A percentile compares a stretch with the other conserved stretches of the same genome.
Evolutionary conservation across 1,140 invertebrate genomes (phyloP).

Genomic region (Drosophila mayri): DNA sequence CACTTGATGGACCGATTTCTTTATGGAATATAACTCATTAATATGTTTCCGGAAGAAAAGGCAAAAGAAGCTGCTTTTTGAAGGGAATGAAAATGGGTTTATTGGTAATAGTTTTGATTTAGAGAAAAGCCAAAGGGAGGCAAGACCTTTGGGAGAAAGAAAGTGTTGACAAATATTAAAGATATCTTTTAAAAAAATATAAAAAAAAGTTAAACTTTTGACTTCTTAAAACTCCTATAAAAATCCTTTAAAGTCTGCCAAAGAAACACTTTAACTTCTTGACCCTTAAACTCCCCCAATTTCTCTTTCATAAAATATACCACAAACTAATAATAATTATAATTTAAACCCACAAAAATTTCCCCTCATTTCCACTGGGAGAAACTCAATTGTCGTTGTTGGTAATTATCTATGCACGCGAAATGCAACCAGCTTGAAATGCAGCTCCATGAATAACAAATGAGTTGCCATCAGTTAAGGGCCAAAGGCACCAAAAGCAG

Average conservation of each 20-base stretch:
- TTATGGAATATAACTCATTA: constrained; percentile 2
- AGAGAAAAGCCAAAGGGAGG: background rate
- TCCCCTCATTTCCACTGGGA: background rate
- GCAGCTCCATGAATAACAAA: constrained; percentile 60
- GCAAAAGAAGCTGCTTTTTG: background rate
- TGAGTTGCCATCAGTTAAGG: constrained; percentile 33
- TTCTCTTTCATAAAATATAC: background rate
- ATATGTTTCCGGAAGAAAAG: background rate
- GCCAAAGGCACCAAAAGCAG: constrained; percentile 36
- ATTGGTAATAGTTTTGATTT: background rate
- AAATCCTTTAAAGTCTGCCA: background rate
- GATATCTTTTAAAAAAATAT: too few species aligned
- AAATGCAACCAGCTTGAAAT: constrained; percentile 49
- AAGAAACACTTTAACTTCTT: background rate
- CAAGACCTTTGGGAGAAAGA: too few species aligned
- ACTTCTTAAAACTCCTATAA: background rate
- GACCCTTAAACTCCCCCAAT: too few species aligned
- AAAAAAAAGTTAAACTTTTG: too few species aligned
- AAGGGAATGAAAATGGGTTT: background rate
- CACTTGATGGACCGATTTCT: constrained; percentile 4
- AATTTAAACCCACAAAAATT: background rate
- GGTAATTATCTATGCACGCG: constrained; percentile 62
- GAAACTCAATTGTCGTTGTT: constrained; percentile 2
- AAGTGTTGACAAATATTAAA: too few species aligned
- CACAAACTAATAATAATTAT: constrained; percentile 2